These are phyloP conservation scores for Cotesia typhae DNA, from an alignment of 1,140 invertebrate species.

Conservation along the genomic window DNA sequence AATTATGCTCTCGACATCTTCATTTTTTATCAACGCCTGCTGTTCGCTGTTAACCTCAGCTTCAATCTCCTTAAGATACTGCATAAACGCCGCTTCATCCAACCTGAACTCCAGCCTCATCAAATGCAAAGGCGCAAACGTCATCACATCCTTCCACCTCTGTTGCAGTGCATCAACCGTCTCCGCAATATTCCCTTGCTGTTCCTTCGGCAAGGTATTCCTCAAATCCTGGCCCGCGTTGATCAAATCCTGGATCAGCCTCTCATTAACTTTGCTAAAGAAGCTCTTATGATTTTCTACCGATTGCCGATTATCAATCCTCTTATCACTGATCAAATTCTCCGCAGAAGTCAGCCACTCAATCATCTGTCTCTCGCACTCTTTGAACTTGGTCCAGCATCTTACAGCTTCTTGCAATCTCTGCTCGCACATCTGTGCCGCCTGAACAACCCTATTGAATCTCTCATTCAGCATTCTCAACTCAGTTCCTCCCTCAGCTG, in stretches of 20 bases:
- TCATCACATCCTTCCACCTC: constrained; percentile 82
- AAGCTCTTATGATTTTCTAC: constrained; percentile 85
- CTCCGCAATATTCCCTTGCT: constrained; percentile 76
- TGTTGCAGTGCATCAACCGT: constrained; percentile 76
- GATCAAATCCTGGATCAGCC: constrained; percentile 82
- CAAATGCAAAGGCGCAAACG: constrained; percentile 83
- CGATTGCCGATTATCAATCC: constrained; percentile 81
- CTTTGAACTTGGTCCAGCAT: constrained; percentile 86
- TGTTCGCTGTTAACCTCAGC: constrained; percentile 87
- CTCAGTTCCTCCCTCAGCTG: constrained; percentile 73
- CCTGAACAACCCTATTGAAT: constrained; percentile 78
- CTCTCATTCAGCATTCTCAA: constrained; percentile 85
- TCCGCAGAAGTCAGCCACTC: constrained; percentile 89
- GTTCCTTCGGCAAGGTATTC: constrained; percentile 71
- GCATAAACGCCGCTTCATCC: constrained; percentile 84
- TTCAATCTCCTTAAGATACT: constrained; percentile 88
- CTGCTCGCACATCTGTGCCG: constrained; percentile 81
- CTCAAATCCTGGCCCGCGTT: constrained; percentile 83
- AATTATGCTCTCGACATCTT: constrained; percentile 81
- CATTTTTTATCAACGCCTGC: constrained; percentile 84
- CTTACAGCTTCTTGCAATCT: constrained; percentile 80
- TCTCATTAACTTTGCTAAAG: constrained; percentile 85
- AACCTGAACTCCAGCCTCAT: constrained; percentile 89
- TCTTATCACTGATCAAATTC: constrained; percentile 80
- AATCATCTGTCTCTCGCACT: constrained; percentile 79